Base-by-base conservation (phyloP, 1,140 invertebrate species). In the Dendrolimus kikuchii region DNA sequence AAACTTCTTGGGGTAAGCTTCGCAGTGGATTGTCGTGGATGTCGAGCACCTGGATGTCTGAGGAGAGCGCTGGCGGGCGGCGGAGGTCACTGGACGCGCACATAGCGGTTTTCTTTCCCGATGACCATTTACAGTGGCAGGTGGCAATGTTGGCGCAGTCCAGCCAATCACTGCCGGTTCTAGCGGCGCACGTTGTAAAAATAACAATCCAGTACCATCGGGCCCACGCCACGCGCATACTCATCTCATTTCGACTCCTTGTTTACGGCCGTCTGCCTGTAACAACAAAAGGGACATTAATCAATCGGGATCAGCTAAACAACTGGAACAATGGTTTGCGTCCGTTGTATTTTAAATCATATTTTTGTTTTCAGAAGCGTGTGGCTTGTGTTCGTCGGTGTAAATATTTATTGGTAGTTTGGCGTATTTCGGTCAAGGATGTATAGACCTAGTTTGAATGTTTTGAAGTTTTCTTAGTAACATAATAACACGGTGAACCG, bases 111-210 rank as follows among this genome's bases (percentile, higher is more conserved):
- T 95, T 95, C 81, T 96, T 96, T 38, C 95, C 95, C 8, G 92
- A 94, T 8, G 93, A 93, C 95, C 95, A 97, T 85, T 95, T 96
- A 89, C 95, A 97, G 59, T 91, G 90, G 77, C 95, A 96, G 52
- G 93, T 92, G 7, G 89, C 77, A 61, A 86, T 80, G 44, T 94
- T 94, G 75, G 95, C 95, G 65, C 86, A 88, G 68, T 94, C 93
- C 7, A 93, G 93, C 93, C 94, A 95, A 76, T 95, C 94, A 51
- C 81, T 83, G 53, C 76, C 78, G 47, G 79, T 85, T 68, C 81
- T 76, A 51, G 81, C 84, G 60, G 83, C 81, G 68, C 86, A 82
- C 64, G 82, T 82, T 58, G 83, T 82, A 66, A 88, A 73, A 66
- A 87, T 86, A 60, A 87, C 74, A 71, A 85, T 81, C 77, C 83